phyloP scores from a whole-genome alignment of 1,140 invertebrate genomes.

The Arion vulgaris region DNA sequence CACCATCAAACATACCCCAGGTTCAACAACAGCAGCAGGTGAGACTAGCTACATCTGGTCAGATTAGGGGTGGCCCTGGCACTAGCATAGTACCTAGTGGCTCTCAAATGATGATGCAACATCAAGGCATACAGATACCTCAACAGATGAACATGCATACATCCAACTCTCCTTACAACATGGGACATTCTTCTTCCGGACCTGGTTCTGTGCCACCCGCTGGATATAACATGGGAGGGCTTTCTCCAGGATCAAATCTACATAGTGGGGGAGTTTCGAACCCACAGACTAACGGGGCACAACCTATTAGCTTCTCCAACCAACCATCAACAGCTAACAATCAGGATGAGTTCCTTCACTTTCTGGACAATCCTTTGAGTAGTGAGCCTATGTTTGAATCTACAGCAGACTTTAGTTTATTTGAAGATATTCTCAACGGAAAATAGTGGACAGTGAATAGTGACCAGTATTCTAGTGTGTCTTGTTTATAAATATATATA shows the following conservation, averaged over 20 bases:
- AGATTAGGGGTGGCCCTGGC: slow-evolving; percentile 17
- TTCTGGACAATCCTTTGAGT: slow-evolving; percentile 58
- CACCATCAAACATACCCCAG: slow-evolving; percentile 34
- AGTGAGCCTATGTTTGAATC: slow-evolving; percentile 59
- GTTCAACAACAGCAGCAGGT: slow-evolving; percentile 48
- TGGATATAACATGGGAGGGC: slow-evolving; percentile 39
- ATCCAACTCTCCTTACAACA: slow-evolving; percentile 19
- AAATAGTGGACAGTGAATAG: slow-evolving; percentile 11
- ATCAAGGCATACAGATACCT: slow-evolving; percentile 64
- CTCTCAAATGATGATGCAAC: slow-evolving; percentile 63
- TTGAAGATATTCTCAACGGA: slow-evolving; percentile 59
- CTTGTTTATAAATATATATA: not conserved
- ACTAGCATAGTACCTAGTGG: slow-evolving; percentile 51
- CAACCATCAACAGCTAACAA: slow-evolving; percentile 36
- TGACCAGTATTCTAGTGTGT: not conserved
- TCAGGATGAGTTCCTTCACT: slow-evolving; percentile 65
- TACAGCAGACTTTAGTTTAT: slow-evolving; percentile 52
- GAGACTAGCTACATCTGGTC: slow-evolving; percentile 43
- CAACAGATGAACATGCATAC: slow-evolving; percentile 50
- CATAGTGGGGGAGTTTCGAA: slow-evolving; percentile 33
- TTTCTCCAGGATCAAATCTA: slow-evolving; percentile 32
- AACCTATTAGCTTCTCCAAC: slow-evolving; percentile 29
- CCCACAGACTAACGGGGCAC: slow-evolving; percentile 33
- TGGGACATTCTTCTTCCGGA: slow-evolving; percentile 22
- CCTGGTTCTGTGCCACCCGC: slow-evolving; percentile 14